Evolutionary conservation across 2,797 vertebrate genomes (phyloP).

Genomic region (Falco novaeseelandiae): DNA sequence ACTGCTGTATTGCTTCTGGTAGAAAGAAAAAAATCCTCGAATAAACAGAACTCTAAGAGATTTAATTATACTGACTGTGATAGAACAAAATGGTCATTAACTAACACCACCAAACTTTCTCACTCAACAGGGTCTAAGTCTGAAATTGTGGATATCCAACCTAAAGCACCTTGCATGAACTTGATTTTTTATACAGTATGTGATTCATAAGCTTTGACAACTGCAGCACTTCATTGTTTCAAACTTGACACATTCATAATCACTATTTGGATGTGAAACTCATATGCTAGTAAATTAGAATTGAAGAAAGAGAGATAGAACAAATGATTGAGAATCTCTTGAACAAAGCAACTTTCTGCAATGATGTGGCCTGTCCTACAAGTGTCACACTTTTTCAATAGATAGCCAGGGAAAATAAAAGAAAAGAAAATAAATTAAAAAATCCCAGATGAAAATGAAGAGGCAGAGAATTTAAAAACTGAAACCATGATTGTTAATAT

Average conservation of each 20-base stretch:
- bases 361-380: background rate
- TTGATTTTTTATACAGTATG: background rate
- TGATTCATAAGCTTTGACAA: background rate
- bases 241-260: background rate
- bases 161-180: background rate
- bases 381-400: background rate
- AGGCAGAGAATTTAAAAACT: constrained; percentile 56
- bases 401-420: background rate
- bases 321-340: background rate
- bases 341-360: background rate
- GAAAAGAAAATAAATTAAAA: background rate
- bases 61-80: background rate
- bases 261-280: background rate
- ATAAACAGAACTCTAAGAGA: constrained; percentile 44
- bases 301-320: background rate
- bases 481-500: constrained; percentile 55
- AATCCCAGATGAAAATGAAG: constrained; percentile 51
- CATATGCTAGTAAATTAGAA: background rate
- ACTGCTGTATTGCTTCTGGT: background rate
- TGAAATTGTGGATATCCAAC: background rate
- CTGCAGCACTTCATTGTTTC: background rate
- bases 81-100: background rate
- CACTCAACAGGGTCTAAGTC: background rate
- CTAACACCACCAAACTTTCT: background rate
- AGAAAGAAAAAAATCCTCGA: background rate